phyloP scores from a whole-genome alignment of 2,797 vertebrate species.

The Antennarius maculatus region DNA sequence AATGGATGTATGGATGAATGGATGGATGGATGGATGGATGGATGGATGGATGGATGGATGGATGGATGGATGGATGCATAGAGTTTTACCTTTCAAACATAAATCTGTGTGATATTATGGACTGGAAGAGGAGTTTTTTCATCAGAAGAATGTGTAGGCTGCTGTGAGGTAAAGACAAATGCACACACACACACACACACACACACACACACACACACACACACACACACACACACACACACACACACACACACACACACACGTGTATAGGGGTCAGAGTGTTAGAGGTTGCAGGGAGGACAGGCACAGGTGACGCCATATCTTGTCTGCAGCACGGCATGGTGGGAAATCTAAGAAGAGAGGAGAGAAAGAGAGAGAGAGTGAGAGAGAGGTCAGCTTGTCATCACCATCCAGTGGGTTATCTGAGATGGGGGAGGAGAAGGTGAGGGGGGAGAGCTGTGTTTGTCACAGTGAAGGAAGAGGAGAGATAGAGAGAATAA shows the following conservation, averaged over 20 bases:
- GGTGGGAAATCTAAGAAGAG: constrained; percentile 59
- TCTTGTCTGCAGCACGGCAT: constrained; percentile 61
- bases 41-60: too few relatives aligned
- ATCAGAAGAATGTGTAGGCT: too few relatives aligned
- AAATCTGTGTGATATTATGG: too few relatives aligned
- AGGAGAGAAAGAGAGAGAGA: constrained; percentile 14
- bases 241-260: too few relatives aligned
- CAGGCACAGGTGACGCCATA: constrained; percentile 51
- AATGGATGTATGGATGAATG: too few relatives aligned
- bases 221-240: neutral
- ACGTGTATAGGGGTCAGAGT: constrained; percentile 33
- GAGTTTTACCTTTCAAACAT: too few relatives aligned
- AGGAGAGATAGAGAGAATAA: constrained; percentile 2
- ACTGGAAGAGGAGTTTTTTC: too few relatives aligned
- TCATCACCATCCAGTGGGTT: constrained; percentile 49
- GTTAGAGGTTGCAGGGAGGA: constrained; percentile 50
- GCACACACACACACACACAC: too few relatives aligned
- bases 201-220: neutral
- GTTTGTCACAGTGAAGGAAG: constrained; percentile 10
- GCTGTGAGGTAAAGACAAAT: too few relatives aligned
- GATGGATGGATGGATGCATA: too few relatives aligned
- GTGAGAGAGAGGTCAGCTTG: constrained; percentile 47
- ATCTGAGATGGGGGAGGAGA: constrained; percentile 35
- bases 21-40: too few relatives aligned
- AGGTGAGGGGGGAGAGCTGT: neutral